A percentile compares a stretch with the other conserved stretches of the same genome.
Conservation (phyloP, 2,113 vertebrate genomes). For the Hemibagrus wyckioides region DNA sequence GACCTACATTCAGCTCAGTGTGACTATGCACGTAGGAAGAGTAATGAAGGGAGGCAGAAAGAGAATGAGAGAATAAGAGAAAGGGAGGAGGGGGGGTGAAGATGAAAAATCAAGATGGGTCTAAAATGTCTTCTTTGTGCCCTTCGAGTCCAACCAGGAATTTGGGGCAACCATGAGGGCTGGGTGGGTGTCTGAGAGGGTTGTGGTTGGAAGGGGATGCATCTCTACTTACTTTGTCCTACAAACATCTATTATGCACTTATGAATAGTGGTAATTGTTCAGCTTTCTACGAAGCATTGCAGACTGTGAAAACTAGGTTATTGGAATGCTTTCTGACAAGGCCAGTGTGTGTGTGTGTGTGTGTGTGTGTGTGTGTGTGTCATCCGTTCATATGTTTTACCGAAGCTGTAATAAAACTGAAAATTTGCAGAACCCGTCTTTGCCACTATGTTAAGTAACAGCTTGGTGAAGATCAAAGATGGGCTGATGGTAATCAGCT, state of each 20-base stretch:
- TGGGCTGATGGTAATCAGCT: constrained; percentile 41
- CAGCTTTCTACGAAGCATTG: neutral
- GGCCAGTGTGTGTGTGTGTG: constrained; percentile 18
- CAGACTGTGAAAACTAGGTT: constrained; percentile 3
- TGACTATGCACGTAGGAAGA: constrained; percentile 30
- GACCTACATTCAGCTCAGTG: constrained; percentile 68
- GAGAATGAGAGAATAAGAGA: constrained; percentile 27
- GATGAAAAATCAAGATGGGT: constrained; percentile 36
- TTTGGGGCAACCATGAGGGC: neutral
- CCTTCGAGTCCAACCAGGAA: neutral
- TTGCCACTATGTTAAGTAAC: constrained; percentile 6
- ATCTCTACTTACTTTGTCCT: neutral
- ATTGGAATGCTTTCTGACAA: constrained; percentile 15
- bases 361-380: neutral
- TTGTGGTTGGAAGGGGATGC: neutral
- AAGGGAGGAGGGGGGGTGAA: constrained; percentile 1
- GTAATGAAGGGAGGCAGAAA: constrained; percentile 35
- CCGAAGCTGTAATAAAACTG: constrained; percentile 18
- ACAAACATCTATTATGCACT: neutral
- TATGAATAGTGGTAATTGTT: constrained; percentile 25
- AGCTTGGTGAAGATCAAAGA: constrained; percentile 44
- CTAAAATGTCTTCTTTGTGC: constrained; percentile 39
- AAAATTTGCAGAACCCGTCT: neutral
- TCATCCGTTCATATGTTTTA: constrained; percentile 10
- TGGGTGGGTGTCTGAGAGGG: neutral